These are phyloP conservation scores for Epinotia nisella DNA, from an alignment of 2,888 invertebrate genomes.

Conservation along the genomic window DNA sequence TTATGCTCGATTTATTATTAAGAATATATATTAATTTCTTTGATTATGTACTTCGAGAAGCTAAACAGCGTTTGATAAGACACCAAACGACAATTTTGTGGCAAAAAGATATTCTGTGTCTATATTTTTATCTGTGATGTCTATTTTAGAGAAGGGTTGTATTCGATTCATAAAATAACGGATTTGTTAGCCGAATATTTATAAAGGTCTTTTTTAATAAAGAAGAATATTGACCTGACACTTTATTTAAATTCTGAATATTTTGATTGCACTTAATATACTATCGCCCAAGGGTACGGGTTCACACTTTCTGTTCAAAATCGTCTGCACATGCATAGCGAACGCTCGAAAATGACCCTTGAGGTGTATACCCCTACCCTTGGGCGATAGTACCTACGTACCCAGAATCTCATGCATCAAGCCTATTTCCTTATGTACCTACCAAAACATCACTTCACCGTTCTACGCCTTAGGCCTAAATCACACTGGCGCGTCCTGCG, in stretches of 20 bases:
- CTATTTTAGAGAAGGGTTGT: slow-evolving; percentile 74
- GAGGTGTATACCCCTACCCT: no score
- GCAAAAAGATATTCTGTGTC: slow-evolving; percentile 72
- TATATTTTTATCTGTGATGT: slow-evolving; percentile 83
- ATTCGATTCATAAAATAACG: slow-evolving; percentile 64
- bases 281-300: no score
- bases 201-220: slow-evolving; percentile 70
- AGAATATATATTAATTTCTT: neutral
- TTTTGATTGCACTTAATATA: no score
- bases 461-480: no score
- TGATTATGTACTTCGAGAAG: slow-evolving; percentile 35
- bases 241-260: slow-evolving; percentile 48
- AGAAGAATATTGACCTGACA: slow-evolving; percentile 62
- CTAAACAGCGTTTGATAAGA: slow-evolving; percentile 55
- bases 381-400: no score
- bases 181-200: slow-evolving; percentile 70
- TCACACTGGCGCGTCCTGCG: no score
- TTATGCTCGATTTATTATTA: neutral
- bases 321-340: no score
- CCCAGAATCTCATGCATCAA: no score
- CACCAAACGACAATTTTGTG: slow-evolving; percentile 60
- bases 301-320: no score
- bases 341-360: no score
- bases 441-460: no score
- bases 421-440: no score